A percentile compares a stretch with the other conserved stretches of the same genome.
Evolutionary conservation across 2,888 invertebrate genomes (phyloP).

Genomic region (Lycophotia porphyrea): DNA sequence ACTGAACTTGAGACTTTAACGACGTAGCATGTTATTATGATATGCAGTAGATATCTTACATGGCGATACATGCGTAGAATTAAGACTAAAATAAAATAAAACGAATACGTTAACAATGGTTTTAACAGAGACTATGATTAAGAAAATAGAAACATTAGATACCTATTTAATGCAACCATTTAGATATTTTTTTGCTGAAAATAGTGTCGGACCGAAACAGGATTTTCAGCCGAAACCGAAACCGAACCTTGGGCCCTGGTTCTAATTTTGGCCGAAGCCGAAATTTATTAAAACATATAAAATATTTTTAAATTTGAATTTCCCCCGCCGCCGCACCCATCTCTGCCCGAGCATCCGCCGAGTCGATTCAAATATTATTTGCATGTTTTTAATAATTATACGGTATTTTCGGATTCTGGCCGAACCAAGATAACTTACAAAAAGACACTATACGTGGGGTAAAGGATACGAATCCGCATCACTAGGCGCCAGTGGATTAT

Average conservation of each 20-base stretch:
- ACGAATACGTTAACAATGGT: not conserved
- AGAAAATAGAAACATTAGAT: not conserved
- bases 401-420: too few relatives aligned
- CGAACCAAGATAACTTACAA: too few relatives aligned
- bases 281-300: too few relatives aligned
- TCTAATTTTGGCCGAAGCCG: not conserved
- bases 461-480: too few relatives aligned
- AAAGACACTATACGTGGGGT: too few relatives aligned
- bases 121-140: not conserved
- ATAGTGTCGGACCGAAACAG: not conserved
- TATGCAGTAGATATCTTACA: constrained; percentile 8
- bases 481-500: too few relatives aligned
- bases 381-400: too few relatives aligned
- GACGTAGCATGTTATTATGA: constrained; percentile 33
- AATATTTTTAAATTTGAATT: too few relatives aligned
- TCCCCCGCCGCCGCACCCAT: too few relatives aligned
- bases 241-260: too few relatives aligned
- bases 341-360: too few relatives aligned
- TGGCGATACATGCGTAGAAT: not conserved
- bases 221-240: not conserved
- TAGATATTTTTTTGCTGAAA: not conserved
- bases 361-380: too few relatives aligned
- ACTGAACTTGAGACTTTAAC: constrained; percentile 62
- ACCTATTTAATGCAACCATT: not conserved
- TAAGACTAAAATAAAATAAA: not conserved